Conservation (phyloP, 2,888 invertebrate genomes). For the Xanthorhoe designata region DNA sequence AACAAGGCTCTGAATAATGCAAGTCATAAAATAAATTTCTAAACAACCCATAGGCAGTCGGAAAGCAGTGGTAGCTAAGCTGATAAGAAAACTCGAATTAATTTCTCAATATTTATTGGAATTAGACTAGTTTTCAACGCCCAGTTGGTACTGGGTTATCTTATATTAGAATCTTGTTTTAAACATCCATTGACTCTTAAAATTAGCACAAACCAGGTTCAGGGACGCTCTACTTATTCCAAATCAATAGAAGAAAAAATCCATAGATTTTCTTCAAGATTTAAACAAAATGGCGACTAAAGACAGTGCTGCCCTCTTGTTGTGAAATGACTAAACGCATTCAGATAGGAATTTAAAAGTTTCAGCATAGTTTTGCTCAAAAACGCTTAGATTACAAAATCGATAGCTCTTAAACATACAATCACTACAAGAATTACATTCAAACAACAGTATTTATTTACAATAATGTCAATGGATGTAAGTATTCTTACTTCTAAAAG, state of each 20-base stretch:
- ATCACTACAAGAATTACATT: not conserved
- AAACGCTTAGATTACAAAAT: not conserved
- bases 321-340: not conserved
- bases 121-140: constrained; percentile 54
- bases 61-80: not conserved
- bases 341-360: not conserved
- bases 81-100: constrained; percentile 27
- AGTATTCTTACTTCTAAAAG: constrained; percentile 24
- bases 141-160: constrained; percentile 34
- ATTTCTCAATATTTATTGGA: constrained; percentile 42
- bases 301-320: not conserved
- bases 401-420: not conserved
- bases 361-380: not conserved
- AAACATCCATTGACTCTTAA: constrained; percentile 26
- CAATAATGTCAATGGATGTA: constrained; percentile 19
- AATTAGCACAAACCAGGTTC: not conserved
- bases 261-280: not conserved
- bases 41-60: not conserved
- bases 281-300: constrained; percentile 3
- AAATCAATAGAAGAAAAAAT: not conserved
- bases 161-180: constrained; percentile 9
- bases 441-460: not conserved
- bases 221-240: not conserved
- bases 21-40: not conserved
- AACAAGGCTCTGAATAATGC: no score